phyloP scores from a whole-genome alignment of 2,797 vertebrate species.

The Pseudocheirus occidentalis region DNA sequence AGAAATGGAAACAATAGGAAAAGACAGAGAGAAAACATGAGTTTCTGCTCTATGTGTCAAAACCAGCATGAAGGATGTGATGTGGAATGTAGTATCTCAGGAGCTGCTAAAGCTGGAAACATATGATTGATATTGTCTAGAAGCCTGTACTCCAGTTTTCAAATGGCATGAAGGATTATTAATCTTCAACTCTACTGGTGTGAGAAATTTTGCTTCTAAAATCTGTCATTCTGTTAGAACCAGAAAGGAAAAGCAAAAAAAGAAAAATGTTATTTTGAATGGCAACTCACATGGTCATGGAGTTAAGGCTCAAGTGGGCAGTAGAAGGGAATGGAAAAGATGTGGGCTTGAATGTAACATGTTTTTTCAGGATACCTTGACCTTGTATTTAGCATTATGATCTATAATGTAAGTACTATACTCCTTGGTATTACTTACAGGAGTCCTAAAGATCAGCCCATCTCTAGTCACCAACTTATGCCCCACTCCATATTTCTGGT shows the following conservation, averaged over 20 bases:
- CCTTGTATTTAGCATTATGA: not conserved
- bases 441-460: not conserved
- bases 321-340: not conserved
- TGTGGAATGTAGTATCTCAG: not conserved
- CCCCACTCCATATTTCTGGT: conserved; percentile 2
- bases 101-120: not conserved
- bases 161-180: conserved; percentile 44
- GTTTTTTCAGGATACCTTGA: not conserved
- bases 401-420: conserved; percentile 4
- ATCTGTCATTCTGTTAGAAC: conserved; percentile 38
- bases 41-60: conserved; percentile 25
- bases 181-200: conserved; percentile 37
- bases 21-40: not conserved
- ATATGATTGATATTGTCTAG: not conserved
- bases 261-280: conserved; percentile 7
- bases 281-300: not conserved
- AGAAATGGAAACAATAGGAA: not conserved
- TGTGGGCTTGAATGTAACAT: not conserved
- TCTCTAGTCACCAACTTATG: conserved; percentile 34
- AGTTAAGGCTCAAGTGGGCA: not conserved
- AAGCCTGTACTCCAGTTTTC: conserved; percentile 38
- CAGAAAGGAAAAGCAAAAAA: conserved; percentile 23
- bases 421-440: not conserved
- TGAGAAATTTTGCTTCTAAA: conserved; percentile 57
- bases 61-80: not conserved